Evolutionary conservation across 2,113 vertebrate genomes (phyloP).

Genomic region (Paramormyrops kingsleyae): DNA sequence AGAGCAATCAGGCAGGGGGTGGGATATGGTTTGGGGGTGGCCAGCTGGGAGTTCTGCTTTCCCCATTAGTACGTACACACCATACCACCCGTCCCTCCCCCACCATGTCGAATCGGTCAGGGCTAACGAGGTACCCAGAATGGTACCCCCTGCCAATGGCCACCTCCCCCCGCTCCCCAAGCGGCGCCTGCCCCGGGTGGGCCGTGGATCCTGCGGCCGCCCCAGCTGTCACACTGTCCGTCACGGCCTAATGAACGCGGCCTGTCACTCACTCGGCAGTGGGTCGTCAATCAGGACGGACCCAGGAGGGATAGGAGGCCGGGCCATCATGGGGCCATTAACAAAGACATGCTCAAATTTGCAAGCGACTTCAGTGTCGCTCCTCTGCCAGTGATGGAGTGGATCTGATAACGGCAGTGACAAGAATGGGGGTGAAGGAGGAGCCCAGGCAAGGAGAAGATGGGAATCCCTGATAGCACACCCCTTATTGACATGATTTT

Average conservation of each 20-base stretch:
- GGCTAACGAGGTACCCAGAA: constrained; percentile 28
- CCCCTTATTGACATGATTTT: constrained; percentile 58
- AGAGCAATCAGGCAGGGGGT: neutral
- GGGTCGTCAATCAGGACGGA: constrained; percentile 62
- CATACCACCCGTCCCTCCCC: neutral
- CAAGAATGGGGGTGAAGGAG: constrained; percentile 44
- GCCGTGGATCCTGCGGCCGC: neutral
- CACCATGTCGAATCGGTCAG: neutral
- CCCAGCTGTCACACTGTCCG: constrained; percentile 51
- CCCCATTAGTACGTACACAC: constrained; percentile 11
- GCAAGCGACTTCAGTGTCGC: constrained; percentile 53
- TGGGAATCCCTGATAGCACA: constrained; percentile 64
- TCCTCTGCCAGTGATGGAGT: constrained; percentile 63
- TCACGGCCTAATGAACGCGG: constrained; percentile 48
- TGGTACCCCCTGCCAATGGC: constrained; percentile 17
- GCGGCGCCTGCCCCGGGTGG: neutral
- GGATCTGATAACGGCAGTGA: constrained; percentile 63
- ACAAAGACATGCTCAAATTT: constrained; percentile 67
- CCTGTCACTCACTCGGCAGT: constrained; percentile 66
- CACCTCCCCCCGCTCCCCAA: constrained; percentile 20
- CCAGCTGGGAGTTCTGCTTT: neutral
- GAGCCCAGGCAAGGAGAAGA: constrained; percentile 39
- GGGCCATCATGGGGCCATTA: constrained; percentile 36
- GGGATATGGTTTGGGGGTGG: neutral
- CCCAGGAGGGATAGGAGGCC: constrained; percentile 53